Conservation (phyloP, 2,888 invertebrate species). For the Platycheirus rosarum region DNA sequence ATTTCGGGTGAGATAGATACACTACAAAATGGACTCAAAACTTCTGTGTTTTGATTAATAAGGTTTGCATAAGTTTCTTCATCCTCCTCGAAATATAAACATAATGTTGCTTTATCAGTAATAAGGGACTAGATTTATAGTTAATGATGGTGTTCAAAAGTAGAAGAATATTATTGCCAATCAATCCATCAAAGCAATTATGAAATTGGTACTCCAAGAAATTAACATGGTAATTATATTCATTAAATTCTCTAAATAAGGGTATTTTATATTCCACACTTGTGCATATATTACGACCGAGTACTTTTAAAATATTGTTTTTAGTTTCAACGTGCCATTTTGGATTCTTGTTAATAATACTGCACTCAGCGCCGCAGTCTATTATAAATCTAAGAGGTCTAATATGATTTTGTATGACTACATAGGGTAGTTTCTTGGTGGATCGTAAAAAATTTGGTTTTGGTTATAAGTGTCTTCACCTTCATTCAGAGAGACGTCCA, state of each 20-base stretch:
- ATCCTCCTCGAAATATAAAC: not conserved
- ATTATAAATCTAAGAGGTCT: too few species aligned
- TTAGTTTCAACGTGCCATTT: too few species aligned
- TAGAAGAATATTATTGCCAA: not conserved
- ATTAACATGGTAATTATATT: not conserved
- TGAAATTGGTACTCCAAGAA: constrained; percentile 4
- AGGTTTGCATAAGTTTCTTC: not conserved
- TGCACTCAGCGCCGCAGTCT: too few species aligned
- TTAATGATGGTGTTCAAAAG: not conserved
- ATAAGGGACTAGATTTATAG: not conserved
- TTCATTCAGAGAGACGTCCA: too few species aligned
- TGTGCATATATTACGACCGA: not conserved
- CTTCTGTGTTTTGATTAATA: not conserved
- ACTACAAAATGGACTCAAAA: not conserved
- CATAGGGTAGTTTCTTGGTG: too few species aligned
- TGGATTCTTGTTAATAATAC: too few species aligned
- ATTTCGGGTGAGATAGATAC: not conserved
- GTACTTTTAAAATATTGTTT: not conserved
- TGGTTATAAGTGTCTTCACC: too few species aligned
- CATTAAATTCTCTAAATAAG: not conserved
- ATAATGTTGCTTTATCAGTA: not conserved
- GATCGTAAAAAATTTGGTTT: too few species aligned
- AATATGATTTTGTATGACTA: too few species aligned
- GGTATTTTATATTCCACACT: not conserved
- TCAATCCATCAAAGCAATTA: not conserved